phyloP scores from a whole-genome alignment of 1,140 invertebrate species.

The Agrilus planipennis region DNA sequence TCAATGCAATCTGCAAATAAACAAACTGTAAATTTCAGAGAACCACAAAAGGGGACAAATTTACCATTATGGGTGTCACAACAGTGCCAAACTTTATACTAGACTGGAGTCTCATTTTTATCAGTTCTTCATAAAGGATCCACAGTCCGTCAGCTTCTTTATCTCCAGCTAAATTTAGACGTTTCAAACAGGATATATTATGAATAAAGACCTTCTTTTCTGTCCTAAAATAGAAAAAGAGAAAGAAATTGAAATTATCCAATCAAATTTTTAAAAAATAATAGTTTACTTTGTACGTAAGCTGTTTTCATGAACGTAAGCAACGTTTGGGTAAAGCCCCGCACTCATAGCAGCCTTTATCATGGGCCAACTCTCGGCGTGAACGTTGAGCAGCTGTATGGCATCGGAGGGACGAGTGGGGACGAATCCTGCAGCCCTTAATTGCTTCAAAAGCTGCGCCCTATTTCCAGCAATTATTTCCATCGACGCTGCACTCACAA shows the following conservation, averaged over 20 bases:
- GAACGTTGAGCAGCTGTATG: constrained; percentile 65
- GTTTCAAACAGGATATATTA: constrained; percentile 56
- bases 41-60: constrained; percentile 56
- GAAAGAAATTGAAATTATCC: constrained; percentile 6
- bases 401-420: constrained; percentile 59
- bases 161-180: constrained; percentile 34
- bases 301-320: constrained; percentile 38
- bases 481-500: constrained; percentile 71
- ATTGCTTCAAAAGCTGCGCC: constrained; percentile 68
- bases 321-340: constrained; percentile 81
- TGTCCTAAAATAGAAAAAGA: constrained; percentile 38
- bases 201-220: constrained; percentile 66
- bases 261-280: not conserved
- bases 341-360: constrained; percentile 82
- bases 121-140: constrained; percentile 77
- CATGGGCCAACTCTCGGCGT: constrained; percentile 83
- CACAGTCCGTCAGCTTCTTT: constrained; percentile 58
- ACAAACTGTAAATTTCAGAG: constrained; percentile 34
- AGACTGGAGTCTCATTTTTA: constrained; percentile 47
- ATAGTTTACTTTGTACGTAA: constrained; percentile 30
- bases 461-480: constrained; percentile 72
- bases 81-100: constrained; percentile 64
- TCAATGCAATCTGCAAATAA: constrained; percentile 34
- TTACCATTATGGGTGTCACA: constrained; percentile 67
- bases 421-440: constrained; percentile 81